These are phyloP conservation scores for Drosophila mayaguana DNA, from an alignment of 2,888 invertebrate genomes.

Conservation along the genomic window DNA sequence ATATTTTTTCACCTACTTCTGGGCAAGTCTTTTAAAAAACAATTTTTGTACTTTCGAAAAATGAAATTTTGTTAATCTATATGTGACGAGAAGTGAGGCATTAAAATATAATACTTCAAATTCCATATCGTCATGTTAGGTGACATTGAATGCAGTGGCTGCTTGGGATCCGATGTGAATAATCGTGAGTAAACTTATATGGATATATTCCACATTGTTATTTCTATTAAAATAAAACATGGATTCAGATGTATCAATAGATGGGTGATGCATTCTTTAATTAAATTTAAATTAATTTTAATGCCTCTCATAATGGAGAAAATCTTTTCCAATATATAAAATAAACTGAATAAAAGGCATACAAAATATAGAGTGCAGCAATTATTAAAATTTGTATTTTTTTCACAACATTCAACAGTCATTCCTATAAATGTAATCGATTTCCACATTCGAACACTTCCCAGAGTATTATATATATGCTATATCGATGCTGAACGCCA, in stretches of 20 bases:
- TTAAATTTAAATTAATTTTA: too few relatives aligned
- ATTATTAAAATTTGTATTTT: background rate
- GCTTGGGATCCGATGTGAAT: background rate
- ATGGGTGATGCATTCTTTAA: too few relatives aligned
- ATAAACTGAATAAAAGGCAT: too few relatives aligned
- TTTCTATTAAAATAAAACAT: too few relatives aligned
- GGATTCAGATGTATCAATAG: too few relatives aligned
- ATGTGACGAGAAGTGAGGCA: constrained; percentile 33
- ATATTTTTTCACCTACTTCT: constrained; percentile 1
- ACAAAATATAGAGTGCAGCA: too few relatives aligned
- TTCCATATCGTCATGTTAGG: background rate
- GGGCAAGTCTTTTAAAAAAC: background rate
- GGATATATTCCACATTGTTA: too few relatives aligned
- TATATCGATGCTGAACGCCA: background rate
- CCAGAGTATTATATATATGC: too few relatives aligned
- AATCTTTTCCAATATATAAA: too few relatives aligned
- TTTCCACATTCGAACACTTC: background rate
- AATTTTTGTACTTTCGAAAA: constrained; percentile 9
- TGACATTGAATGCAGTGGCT: constrained; percentile 49
- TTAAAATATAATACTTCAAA: background rate
- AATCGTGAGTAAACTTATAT: too few relatives aligned
- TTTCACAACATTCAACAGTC: background rate
- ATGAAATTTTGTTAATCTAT: constrained; percentile 40
- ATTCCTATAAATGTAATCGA: background rate
- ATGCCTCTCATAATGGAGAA: too few relatives aligned